These are phyloP conservation scores for Saccostrea echinata DNA, from an alignment of 1,140 invertebrate species.

Conservation along the genomic window DNA sequence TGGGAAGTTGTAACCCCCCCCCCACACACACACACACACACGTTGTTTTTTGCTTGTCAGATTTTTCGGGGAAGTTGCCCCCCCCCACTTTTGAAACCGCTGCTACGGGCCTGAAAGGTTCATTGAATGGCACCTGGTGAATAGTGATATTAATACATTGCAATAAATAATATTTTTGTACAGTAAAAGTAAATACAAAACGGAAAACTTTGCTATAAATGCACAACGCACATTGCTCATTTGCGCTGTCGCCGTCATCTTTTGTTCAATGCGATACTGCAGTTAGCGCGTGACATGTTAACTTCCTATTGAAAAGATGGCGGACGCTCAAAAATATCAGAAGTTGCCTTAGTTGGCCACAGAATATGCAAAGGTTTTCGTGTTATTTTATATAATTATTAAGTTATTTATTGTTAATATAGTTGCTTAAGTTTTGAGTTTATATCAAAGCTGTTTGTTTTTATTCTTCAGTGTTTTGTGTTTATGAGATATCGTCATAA, in stretches of 20 bases:
- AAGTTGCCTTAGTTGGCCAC: conserved; percentile 93
- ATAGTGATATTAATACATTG: no score
- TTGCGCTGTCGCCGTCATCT: neutral
- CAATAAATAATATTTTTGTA: no score
- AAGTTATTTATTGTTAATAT: neutral
- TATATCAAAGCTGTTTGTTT: neutral
- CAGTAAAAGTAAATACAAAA: no score
- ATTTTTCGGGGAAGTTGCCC: no score
- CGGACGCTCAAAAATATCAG: conserved; percentile 90
- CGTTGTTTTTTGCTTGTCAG: no score
- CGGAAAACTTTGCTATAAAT: no score
- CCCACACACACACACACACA: no score
- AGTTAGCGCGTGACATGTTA: neutral
- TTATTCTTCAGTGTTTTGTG: neutral
- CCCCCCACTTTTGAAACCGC: no score
- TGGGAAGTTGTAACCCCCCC: no score
- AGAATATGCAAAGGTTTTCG: conserved; percentile 92
- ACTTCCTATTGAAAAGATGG: conserved; percentile 63
- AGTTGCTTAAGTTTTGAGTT: neutral
- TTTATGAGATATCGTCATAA: neutral
- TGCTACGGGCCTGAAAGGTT: no score
- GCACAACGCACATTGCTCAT: neutral
- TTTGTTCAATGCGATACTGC: neutral
- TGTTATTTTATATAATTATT: neutral
- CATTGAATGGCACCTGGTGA: no score